Conservation (phyloP, 2,888 invertebrate species). For the Leucozona laternaria region DNA sequence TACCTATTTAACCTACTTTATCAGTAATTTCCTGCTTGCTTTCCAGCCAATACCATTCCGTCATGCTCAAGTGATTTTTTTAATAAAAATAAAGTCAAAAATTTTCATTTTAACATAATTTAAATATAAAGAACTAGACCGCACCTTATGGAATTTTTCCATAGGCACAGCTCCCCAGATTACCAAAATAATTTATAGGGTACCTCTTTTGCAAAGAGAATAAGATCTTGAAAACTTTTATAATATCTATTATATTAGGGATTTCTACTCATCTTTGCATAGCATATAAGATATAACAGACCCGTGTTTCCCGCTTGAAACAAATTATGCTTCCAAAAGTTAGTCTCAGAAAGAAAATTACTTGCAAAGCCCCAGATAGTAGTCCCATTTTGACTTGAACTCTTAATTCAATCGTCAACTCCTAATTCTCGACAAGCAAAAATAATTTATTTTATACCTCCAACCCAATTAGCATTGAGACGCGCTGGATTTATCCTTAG, state of each 20-base stretch:
- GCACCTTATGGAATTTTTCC: not conserved
- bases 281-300: not conserved
- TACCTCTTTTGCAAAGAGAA: no score
- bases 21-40: no score
- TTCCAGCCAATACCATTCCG: no score
- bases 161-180: not conserved
- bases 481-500: conserved; percentile 1
- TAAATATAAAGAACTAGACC: no score
- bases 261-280: not conserved
- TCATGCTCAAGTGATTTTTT: not conserved
- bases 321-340: not conserved
- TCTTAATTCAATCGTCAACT: not conserved
- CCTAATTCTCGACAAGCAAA: not conserved
- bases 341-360: conserved; percentile 1
- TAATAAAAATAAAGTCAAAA: no score
- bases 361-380: not conserved
- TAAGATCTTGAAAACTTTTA: not conserved
- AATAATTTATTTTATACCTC: not conserved
- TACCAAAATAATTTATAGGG: not conserved
- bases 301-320: not conserved
- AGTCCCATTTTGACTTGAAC: not conserved
- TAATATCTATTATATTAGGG: not conserved
- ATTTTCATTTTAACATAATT: no score
- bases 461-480: conserved; percentile 14
- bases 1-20: no score